Evolutionary conservation across 2,113 vertebrate genomes (phyloP), one percentile per base, ranked within the genome.

Genomic region (Sialia sialis): DNA sequence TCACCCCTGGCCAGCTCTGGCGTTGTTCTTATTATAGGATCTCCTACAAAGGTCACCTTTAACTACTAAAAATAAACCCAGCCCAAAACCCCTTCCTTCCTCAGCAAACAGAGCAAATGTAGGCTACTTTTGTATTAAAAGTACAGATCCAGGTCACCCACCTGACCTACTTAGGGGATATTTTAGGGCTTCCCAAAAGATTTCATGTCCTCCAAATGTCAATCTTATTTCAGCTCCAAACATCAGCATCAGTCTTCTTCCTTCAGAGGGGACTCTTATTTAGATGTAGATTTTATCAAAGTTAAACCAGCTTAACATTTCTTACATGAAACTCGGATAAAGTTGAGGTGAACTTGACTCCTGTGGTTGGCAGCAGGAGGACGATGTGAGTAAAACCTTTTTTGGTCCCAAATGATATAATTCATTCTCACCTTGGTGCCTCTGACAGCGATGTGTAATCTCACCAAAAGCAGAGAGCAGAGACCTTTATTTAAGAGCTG

Each of bases 111-210:
- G n/a, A 87, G 67, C 87, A 89, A 86, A 84, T 92, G 80, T 84
- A 94, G 94, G 84, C 70, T 81, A 95, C 30, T 90, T 95, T 32
- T 88, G 63, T 62, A 75, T 76, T 94, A 92, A 95, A 85, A 80
- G 55, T 82, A 95, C 76, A 84, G 89, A 93, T 94, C 72, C 79
- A 87, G 94, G 87, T 96, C 83, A 96, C 51, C n/a, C 39, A 86
- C 85, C 59, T 90, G 88, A 94, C 96, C 88, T 95, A 93, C 72
- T 97, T 97, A 73, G 68, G 58, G 93, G 86, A 91, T 97, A 97
- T 97, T 97, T 95, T 95, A 88, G 92, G 68, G 60, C 79, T 90
- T 97, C 95, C 96, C 95, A 79, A 95, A 96, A 97, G 91, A 90
- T 72, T 96, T 63, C 36, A 84, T 0, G 49, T 80, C 94, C 84